Percentiles rank a stretch among this genome's conserved stretches.
Evolutionary conservation across 2,888 invertebrate genomes (phyloP).

Genomic region (Hirtodrosophila duncani): DNA sequence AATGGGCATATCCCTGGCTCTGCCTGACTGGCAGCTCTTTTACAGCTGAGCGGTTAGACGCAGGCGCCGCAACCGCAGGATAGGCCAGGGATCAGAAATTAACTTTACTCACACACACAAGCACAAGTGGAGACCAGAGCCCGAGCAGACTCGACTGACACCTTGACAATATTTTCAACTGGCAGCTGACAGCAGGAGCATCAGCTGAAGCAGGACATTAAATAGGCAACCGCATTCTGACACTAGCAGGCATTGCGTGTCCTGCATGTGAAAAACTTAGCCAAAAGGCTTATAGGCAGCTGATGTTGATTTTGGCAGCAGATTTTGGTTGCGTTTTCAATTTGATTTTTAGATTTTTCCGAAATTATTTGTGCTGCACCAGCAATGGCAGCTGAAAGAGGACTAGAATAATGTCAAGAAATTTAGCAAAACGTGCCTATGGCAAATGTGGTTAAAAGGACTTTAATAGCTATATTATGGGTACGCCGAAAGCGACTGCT

Average conservation of each 20-base stretch:
- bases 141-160: no score
- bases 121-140: no score
- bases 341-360: slow-evolving; percentile 41
- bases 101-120: no score
- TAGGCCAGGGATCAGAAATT: slow-evolving; percentile 47
- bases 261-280: slow-evolving; percentile 41
- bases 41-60: slow-evolving; percentile 64
- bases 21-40: slow-evolving; percentile 55
- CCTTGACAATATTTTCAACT: slow-evolving; percentile 64
- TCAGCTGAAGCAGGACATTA: slow-evolving; percentile 25
- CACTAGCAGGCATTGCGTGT: slow-evolving; percentile 38
- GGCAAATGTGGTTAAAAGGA: slow-evolving; percentile 58
- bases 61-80: slow-evolving; percentile 54
- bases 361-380: slow-evolving; percentile 62
- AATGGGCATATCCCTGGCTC: slow-evolving; percentile 4
- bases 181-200: slow-evolving; percentile 24
- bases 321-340: slow-evolving; percentile 53
- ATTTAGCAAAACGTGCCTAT: slow-evolving; percentile 57
- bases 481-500: no score
- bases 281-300: slow-evolving; percentile 40
- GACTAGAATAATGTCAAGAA: slow-evolving; percentile 48
- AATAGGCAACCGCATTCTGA: slow-evolving; percentile 42
- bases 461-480: no score
- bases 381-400: slow-evolving; percentile 26
- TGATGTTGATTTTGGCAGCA: slow-evolving; percentile 65